These are phyloP conservation scores for Eupithecia vulgata DNA, from an alignment of 2,888 invertebrate genomes.

Conservation along the genomic window DNA sequence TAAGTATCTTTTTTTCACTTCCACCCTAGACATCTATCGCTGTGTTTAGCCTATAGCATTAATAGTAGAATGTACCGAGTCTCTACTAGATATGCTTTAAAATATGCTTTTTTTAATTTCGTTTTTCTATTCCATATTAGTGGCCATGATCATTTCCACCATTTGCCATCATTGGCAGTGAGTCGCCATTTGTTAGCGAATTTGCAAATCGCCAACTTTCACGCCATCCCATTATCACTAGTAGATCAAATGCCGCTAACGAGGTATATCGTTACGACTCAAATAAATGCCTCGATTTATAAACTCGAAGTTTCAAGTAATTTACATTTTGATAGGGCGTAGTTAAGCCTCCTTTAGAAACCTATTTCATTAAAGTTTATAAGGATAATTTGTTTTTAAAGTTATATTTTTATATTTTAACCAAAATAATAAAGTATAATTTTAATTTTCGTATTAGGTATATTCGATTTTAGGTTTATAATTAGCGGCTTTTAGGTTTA, in stretches of 20 bases:
- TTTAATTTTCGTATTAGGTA: no score
- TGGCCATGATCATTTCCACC: background rate
- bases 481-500: no score
- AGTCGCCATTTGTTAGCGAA: background rate
- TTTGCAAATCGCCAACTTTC: slow-evolving; percentile 12
- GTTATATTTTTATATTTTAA: background rate
- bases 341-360: slow-evolving; percentile 24
- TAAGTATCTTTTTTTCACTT: no score
- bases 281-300: slow-evolving; percentile 29
- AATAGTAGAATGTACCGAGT: no score
- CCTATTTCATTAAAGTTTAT: slow-evolving; percentile 23
- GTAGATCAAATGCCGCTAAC: slow-evolving; percentile 20
- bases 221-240: background rate
- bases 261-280: slow-evolving; percentile 27
- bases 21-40: no score
- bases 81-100: background rate
- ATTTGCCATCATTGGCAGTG: background rate
- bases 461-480: no score
- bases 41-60: no score
- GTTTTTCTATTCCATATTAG: no score
- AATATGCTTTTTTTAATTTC: no score
- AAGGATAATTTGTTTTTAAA: slow-evolving; percentile 20
- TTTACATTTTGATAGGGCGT: slow-evolving; percentile 33
- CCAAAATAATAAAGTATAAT: no score
- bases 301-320: slow-evolving; percentile 34